phyloP scores from a whole-genome alignment of 2,888 invertebrate species.

The Malthinus flaveolus region DNA sequence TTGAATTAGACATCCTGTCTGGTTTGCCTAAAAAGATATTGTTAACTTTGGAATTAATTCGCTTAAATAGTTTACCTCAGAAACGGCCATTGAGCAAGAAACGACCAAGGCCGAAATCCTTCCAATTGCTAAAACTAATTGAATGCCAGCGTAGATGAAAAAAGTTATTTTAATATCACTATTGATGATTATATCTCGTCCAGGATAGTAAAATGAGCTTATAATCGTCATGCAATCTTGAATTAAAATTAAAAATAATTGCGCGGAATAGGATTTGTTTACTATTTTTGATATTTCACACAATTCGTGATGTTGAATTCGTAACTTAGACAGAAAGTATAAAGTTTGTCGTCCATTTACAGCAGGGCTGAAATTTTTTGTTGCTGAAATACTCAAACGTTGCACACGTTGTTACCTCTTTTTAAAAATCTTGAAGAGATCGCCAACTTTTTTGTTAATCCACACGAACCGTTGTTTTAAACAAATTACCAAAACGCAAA shows the following conservation, averaged over 20 bases:
- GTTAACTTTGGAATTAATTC: too few species aligned
- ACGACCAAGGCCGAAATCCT: not conserved
- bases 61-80: not conserved
- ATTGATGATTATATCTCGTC: not conserved
- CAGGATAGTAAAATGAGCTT: not conserved
- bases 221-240: constrained; percentile 1
- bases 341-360: too few species aligned
- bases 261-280: not conserved
- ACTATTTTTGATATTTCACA: not conserved
- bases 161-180: not conserved
- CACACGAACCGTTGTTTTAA: constrained; percentile 3
- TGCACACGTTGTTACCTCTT: not conserved
- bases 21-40: too few species aligned
- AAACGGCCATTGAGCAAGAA: not conserved
- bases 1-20: too few species aligned
- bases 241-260: not conserved
- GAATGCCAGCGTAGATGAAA: not conserved
- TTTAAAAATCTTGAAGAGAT: not conserved
- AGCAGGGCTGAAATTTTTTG: too few species aligned
- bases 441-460: not conserved
- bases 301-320: not conserved
- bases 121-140: not conserved
- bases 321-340: not conserved
- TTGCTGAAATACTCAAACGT: too few species aligned
- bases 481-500: constrained; percentile 4